These are phyloP conservation scores for Brachionus rotundiformis DNA, from an alignment of 1,140 invertebrate genomes.

Conservation along the genomic window DNA sequence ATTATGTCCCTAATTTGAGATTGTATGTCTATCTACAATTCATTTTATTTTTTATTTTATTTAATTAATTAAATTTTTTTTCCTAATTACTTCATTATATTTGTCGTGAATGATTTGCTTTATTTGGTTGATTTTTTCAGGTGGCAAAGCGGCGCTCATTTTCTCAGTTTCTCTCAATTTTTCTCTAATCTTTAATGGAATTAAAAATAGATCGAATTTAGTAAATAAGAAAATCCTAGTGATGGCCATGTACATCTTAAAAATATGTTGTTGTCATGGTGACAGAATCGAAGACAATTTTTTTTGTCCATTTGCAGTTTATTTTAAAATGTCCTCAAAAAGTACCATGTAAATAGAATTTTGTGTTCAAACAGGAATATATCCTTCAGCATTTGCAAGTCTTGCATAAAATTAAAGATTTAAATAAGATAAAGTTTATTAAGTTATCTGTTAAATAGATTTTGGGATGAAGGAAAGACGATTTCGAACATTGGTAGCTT, in stretches of 20 bases:
- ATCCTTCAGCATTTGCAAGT: too few species aligned
- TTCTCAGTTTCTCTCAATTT: not conserved
- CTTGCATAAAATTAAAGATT: too few species aligned
- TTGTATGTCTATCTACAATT: slow-evolving; percentile 7
- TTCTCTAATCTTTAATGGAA: not conserved
- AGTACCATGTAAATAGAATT: too few species aligned
- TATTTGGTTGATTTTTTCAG: slow-evolving; percentile 44
- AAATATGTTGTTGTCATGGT: slow-evolving; percentile 36
- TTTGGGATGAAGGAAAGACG: too few species aligned
- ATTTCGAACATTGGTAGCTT: too few species aligned
- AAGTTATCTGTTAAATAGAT: too few species aligned
- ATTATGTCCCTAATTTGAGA: slow-evolving; percentile 41
- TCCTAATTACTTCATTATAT: slow-evolving; percentile 40
- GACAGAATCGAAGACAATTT: not conserved
- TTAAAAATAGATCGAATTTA: not conserved
- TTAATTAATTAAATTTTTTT: not conserved
- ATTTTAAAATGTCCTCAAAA: slow-evolving; percentile 15
- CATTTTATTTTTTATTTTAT: not conserved
- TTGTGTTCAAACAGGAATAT: too few species aligned
- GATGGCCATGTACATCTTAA: not conserved
- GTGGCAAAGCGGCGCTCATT: slow-evolving; percentile 24
- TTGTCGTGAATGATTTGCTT: slow-evolving; percentile 39
- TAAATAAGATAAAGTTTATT: too few species aligned
- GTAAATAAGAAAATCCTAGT: too few species aligned
- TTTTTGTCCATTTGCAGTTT: not conserved